Evolutionary conservation across 2,888 invertebrate species (phyloP).

Genomic region (Drosophila mimetica): DNA sequence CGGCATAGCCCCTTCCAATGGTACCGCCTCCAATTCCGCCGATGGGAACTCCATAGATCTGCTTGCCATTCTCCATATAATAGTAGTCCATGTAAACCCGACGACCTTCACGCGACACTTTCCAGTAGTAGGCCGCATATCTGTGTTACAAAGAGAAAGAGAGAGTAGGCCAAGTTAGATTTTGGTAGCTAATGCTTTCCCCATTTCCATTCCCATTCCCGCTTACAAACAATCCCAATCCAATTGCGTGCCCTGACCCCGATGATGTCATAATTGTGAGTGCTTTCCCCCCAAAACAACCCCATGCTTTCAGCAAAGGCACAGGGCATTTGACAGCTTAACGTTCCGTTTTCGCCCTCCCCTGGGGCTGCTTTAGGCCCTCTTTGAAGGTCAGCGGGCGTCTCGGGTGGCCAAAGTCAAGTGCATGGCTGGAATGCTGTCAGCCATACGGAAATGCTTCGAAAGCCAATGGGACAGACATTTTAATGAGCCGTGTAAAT

Average conservation of each 20-base stretch:
- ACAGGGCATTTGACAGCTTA: constrained; percentile 37
- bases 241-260: constrained; percentile 30
- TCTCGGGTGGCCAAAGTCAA: constrained; percentile 46
- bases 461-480: constrained; percentile 3
- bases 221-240: constrained; percentile 11
- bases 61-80: constrained; percentile 89
- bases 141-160: constrained; percentile 84
- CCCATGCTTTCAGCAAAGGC: constrained; percentile 20
- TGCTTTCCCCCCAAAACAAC: constrained; percentile 42
- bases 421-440: constrained; percentile 30
- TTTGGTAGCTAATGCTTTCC: constrained; percentile 33
- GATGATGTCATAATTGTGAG: constrained; percentile 62
- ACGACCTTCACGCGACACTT: constrained; percentile 87
- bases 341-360: constrained; percentile 20
- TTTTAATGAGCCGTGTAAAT: not conserved
- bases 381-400: constrained; percentile 55
- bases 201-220: constrained; percentile 13
- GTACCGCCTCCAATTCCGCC: constrained; percentile 90
- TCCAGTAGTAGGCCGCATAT: constrained; percentile 89
- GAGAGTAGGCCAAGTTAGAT: constrained; percentile 28
- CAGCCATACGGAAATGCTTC: constrained; percentile 17
- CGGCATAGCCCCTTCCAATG: constrained; percentile 95
- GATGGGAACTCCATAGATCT: constrained; percentile 95
- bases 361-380: constrained; percentile 19
- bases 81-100: constrained; percentile 92